phyloP scores from a whole-genome alignment of 2,888 invertebrate genomes.

The Ophion ventricosus region DNA sequence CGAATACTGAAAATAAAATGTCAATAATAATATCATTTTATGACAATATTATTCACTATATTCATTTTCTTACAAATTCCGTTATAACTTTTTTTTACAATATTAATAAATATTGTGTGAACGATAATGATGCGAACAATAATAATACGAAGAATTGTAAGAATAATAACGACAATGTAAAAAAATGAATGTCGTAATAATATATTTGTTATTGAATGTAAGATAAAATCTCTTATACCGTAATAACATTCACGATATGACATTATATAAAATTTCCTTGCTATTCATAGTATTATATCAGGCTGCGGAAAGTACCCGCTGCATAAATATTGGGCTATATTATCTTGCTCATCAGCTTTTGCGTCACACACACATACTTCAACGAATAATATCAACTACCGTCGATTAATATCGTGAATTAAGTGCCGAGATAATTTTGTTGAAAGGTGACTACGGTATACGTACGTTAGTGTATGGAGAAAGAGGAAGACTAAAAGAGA shows the following conservation, averaged over 20 bases:
- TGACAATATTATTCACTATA: not conserved
- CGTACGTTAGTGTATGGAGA: not conserved
- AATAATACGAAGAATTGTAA: not conserved
- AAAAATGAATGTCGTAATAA: not conserved
- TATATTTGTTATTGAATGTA: not conserved
- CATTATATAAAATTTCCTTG: not conserved
- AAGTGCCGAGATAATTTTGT: conserved; percentile 57
- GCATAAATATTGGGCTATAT: not conserved
- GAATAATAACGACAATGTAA: too few relatives aligned
- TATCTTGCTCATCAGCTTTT: not conserved
- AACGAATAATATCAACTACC: conserved; percentile 35
- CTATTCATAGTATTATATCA: not conserved
- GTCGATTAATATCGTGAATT: conserved; percentile 60
- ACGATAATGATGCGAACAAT: not conserved
- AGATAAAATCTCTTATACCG: not conserved
- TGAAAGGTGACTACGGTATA: conserved; percentile 13
- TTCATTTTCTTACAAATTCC: not conserved
- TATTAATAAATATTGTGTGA: not conserved
- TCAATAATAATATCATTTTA: too few relatives aligned
- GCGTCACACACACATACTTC: conserved; percentile 42
- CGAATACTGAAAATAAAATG: too few relatives aligned
- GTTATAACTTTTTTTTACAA: not conserved
- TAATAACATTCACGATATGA: not conserved
- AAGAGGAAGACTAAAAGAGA: not conserved
- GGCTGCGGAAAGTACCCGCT: not conserved